Conservation (phyloP, 2,888 invertebrate species). For the Cheilosia soror region DNA sequence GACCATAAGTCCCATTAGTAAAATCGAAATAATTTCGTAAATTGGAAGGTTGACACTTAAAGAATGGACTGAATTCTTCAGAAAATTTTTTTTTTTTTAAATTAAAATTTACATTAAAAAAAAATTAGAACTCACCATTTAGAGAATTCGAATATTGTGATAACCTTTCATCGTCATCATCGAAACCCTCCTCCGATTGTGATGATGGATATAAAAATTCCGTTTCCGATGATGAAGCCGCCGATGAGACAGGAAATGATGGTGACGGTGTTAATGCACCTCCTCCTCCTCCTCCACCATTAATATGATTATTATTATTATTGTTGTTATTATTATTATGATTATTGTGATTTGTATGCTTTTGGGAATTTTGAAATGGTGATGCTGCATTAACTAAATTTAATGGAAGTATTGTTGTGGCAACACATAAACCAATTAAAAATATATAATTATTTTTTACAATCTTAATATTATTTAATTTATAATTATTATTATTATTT, state of each 20-base stretch:
- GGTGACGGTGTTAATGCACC: conserved; percentile 78
- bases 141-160: conserved; percentile 79
- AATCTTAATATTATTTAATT: conserved; percentile 68
- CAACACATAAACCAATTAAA: conserved; percentile 77
- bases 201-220: conserved; percentile 80
- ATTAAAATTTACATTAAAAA: background rate
- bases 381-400: conserved; percentile 77
- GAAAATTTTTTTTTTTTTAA: too few relatives aligned
- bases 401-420: conserved; percentile 77
- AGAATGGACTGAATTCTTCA: too few relatives aligned
- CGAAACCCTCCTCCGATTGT: conserved; percentile 81
- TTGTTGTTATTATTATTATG: conserved; percentile 61
- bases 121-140: conserved; percentile 81
- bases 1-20: too few relatives aligned
- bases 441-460: conserved; percentile 75
- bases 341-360: conserved; percentile 62
- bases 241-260: conserved; percentile 80
- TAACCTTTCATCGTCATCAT: conserved; percentile 78
- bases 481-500: conserved; percentile 43
- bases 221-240: conserved; percentile 82
- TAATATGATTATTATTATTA: conserved; percentile 34
- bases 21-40: too few relatives aligned
- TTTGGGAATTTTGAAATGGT: conserved; percentile 71
- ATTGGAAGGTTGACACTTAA: too few relatives aligned
- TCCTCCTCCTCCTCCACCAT: conserved; percentile 19